Base-by-base conservation (phyloP, 2,113 vertebrate species). In the Pardalotus punctatus region DNA sequence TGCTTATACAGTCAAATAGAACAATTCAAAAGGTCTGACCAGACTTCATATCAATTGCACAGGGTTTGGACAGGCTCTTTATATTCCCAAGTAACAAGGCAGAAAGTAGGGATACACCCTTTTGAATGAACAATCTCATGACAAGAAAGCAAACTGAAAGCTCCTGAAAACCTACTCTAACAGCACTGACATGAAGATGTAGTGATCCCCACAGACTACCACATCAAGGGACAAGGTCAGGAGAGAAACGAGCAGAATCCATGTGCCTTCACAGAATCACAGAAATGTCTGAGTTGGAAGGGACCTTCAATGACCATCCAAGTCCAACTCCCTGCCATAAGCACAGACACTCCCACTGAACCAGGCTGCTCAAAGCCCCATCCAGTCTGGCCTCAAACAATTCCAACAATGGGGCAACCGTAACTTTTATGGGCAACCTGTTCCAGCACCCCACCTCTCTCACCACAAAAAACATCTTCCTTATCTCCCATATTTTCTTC, bases 331-430 rank as follows among this genome's bases (percentile, higher is more conserved):
- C 12, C 25, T 51, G 33, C 31, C 40, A 21, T 1, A 5, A 62
- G 20, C 72, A 86, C 1, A 0, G 43, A 71, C 22, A 54, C 4
- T 58, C 19, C 4, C 18, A 83, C 33, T 18, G 43, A 20, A 31
- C 1, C 14, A 54, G 14, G 25, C 24, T 83, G 11, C 31, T 48
- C 47, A 38, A 48, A 71, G 42, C 25, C 28, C 21, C 21, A 11
- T 29, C 18, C 36, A 61, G 7, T 6, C 16, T 22, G 21, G 3
- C 24, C 20, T 43, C 73, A 18, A 81, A 81, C 60, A 47, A 14
- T 42, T 12, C 23, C 53, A 81, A 0, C 1, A 3, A 77, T 1
- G 14, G 1, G 1, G 22, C 36, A 54, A 3, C 38, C 38, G 18
- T 19, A 87, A 7, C 22, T 24, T 56, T 29, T 28, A 50, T 14